Evolutionary conservation across 2,797 vertebrate genomes (phyloP).

Genomic region (Halcyon leucocephala): DNA sequence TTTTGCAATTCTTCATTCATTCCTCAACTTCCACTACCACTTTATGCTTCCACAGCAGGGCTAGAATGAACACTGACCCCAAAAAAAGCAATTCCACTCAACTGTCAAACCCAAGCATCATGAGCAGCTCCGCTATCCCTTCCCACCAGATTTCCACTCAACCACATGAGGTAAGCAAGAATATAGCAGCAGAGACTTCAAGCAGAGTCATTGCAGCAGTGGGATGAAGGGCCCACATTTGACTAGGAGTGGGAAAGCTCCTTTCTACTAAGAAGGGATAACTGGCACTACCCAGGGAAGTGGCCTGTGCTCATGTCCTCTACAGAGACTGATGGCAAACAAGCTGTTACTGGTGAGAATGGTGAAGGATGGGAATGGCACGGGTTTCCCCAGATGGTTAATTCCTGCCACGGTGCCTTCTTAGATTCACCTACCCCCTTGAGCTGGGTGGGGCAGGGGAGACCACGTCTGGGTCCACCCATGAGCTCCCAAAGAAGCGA

Average conservation of each 20-base stretch:
- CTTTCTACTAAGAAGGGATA: background rate
- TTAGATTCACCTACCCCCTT: background rate
- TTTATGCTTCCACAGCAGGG: background rate
- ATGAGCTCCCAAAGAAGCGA: background rate
- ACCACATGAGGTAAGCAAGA: background rate
- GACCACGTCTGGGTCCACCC: conserved; percentile 30
- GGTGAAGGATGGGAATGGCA: background rate
- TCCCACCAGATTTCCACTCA: background rate
- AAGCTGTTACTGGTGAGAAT: background rate
- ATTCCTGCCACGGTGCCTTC: conserved; percentile 9
- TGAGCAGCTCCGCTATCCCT: background rate
- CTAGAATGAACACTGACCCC: background rate
- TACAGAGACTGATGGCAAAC: background rate
- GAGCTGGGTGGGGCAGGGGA: conserved; percentile 30
- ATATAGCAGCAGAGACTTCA: background rate
- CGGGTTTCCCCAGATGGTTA: background rate
- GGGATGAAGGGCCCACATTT: background rate
- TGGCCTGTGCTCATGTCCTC: background rate
- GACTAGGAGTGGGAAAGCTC: background rate
- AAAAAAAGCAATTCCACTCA: background rate
- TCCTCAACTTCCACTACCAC: background rate
- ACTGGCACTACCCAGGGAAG: background rate
- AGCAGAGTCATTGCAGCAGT: background rate
- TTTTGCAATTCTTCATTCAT: background rate
- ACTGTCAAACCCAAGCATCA: background rate